A percentile compares a stretch with the other conserved stretches of the same genome.
Evolutionary conservation across 2,113 vertebrate species (phyloP).

Genomic region (Bubo scandiacus): DNA sequence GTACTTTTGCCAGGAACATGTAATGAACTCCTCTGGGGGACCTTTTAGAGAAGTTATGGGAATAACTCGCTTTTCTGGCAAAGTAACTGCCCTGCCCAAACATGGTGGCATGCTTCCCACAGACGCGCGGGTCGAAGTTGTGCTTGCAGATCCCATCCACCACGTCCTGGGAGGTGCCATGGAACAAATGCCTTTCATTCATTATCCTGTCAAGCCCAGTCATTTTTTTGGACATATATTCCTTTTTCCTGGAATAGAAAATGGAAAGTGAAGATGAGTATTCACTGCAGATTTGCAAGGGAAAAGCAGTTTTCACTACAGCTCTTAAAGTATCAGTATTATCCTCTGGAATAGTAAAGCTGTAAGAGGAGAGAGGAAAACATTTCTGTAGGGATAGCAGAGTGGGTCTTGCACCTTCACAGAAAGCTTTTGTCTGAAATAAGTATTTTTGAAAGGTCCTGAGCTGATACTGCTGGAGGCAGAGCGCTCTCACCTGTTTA

Average conservation of each 20-base stretch:
- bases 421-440: neutral
- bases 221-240: slow-evolving; percentile 95
- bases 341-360: neutral
- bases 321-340: neutral
- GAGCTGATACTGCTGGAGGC: neutral
- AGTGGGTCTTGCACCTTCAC: neutral
- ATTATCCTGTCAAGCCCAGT: slow-evolving; percentile 88
- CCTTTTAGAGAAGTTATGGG: slow-evolving; percentile 96
- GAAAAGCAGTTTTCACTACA: fast-evolving
- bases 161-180: slow-evolving; percentile 95
- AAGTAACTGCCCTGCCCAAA: slow-evolving; percentile 99
- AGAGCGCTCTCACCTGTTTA: neutral
- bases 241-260: slow-evolving; percentile 89
- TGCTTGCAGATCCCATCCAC: slow-evolving; percentile 99
- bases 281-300: neutral
- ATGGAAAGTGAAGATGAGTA: neutral
- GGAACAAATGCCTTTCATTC: slow-evolving; percentile 96
- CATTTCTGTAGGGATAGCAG: neutral
- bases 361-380: neutral
- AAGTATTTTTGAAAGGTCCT: neutral
- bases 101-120: slow-evolving; percentile 98
- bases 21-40: slow-evolving; percentile 93
- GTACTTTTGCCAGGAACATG: slow-evolving; percentile 98
- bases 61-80: slow-evolving; percentile 94
- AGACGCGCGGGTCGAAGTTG: slow-evolving; percentile 97